phyloP scores from a whole-genome alignment of 2,113 vertebrate species.

The Rissa tridactyla region DNA sequence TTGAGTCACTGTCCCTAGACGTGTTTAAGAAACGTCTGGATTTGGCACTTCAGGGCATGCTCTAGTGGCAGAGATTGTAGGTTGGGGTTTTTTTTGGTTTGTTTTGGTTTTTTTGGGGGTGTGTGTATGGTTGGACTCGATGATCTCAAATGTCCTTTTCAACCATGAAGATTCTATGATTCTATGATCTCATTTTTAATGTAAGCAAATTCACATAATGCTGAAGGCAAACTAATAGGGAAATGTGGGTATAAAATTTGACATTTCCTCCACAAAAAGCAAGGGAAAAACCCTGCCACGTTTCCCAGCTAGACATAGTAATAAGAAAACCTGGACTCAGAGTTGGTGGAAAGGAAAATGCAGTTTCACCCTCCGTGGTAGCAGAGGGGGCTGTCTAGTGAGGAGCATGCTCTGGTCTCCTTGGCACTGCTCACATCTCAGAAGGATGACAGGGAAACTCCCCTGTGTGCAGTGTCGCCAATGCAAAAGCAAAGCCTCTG shows the following conservation, averaged over 20 bases:
- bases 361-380: neutral
- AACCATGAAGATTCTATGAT: no score
- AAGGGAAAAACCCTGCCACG: rapidly evolving
- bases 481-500: neutral
- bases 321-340: neutral
- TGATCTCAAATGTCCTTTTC: no score
- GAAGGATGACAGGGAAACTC: rapidly evolving
- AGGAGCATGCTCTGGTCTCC: neutral
- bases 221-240: neutral
- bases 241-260: neutral
- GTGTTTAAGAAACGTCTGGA: no score
- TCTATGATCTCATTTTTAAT: neutral
- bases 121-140: no score
- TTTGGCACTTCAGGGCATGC: no score
- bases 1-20: no score
- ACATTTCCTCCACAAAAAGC: neutral
- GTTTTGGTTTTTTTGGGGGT: no score
- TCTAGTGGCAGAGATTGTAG: no score
- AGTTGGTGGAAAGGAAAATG: neutral
- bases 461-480: no score
- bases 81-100: no score
- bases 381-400: neutral
- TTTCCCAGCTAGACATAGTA: neutral
- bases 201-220: neutral
- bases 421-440: neutral